Evolutionary conservation across 2,888 invertebrate species (phyloP), one percentile per base, ranked within the genome.

Genomic region (Thymelicus lineola): DNA sequence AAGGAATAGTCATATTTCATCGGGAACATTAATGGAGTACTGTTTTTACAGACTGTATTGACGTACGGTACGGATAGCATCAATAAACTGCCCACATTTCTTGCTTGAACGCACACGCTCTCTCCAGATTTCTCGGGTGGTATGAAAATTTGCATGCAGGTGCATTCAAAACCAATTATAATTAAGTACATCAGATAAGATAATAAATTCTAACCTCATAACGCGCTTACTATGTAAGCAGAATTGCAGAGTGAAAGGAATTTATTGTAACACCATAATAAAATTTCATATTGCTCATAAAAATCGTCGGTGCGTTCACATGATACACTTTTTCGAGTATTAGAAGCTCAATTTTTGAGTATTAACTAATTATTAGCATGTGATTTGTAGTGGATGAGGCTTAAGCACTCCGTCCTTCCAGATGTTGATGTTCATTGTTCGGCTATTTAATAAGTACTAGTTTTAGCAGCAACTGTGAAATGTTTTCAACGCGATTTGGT

Each of bases 121-220:
- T 92, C 93, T 85, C 86, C 79, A 74, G 83, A 85, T 92, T 90
- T 92, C 93, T 84, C 90, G 82, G 67, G 79, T 83, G 87, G 81
- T 85, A 91, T 90, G 88, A 80, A 77, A 82, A 92, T 91, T 92
- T 92, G 91, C 91, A 92, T 93, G 89, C 79, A 75, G 76, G 77
- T 80, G 81, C 81, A 86, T 83, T 81, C 76, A 74, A 78, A 82
- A 80, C 80, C 80, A 81, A 84, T 86, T 87, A 84, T 84, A 83
- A 87, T 86, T 85, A 86, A 84, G 77, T 81, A 82, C 80, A 88
- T 86, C 86, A 86, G 88, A 88, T 89, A 86, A 87, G 74, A 72
- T 80, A 77, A 76, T 78, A 77, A 74, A 82, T 84, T 80, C 80
- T 78, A 79, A 78, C 78, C 77, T 80, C 76, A 71, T 76, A 77